phyloP scores from a whole-genome alignment of 2,797 vertebrate genomes.

The Poecilia picta region DNA sequence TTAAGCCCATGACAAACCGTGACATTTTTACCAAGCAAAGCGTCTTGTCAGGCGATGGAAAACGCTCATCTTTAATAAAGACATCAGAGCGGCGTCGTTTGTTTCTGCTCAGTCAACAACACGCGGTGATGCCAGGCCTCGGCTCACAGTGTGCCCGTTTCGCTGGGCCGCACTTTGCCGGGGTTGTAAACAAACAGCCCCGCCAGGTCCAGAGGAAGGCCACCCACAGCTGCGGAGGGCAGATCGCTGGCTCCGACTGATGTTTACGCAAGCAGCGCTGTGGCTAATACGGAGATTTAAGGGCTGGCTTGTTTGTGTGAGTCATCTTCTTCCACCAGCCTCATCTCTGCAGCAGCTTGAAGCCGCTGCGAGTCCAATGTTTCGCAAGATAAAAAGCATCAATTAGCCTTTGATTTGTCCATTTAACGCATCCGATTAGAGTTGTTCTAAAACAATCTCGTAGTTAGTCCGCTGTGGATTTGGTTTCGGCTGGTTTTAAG shows the following conservation, averaged over 20 bases:
- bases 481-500: not conserved
- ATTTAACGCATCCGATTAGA: not conserved
- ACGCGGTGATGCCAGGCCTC: conserved; percentile 38
- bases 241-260: conserved; percentile 25
- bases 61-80: conserved; percentile 41
- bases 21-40: conserved; percentile 34
- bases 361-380: not conserved
- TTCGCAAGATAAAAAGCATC: not conserved
- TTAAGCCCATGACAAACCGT: conserved; percentile 47
- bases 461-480: not conserved
- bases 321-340: conserved; percentile 16
- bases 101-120: conserved; percentile 34
- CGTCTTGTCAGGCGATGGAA: conserved; percentile 43
- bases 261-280: conserved; percentile 35
- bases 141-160: conserved; percentile 19
- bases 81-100: conserved; percentile 36
- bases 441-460: not conserved
- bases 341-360: conserved; percentile 1
- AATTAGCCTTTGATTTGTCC: not conserved
- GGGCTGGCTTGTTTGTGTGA: conserved; percentile 18
- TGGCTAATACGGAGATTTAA: conserved; percentile 16
- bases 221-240: conserved; percentile 42
- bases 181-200: conserved; percentile 61
- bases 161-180: conserved; percentile 31
- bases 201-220: conserved; percentile 30